Base-by-base conservation (phyloP, 1,140 invertebrate genomes). In the Heliconius nattereri region DNA sequence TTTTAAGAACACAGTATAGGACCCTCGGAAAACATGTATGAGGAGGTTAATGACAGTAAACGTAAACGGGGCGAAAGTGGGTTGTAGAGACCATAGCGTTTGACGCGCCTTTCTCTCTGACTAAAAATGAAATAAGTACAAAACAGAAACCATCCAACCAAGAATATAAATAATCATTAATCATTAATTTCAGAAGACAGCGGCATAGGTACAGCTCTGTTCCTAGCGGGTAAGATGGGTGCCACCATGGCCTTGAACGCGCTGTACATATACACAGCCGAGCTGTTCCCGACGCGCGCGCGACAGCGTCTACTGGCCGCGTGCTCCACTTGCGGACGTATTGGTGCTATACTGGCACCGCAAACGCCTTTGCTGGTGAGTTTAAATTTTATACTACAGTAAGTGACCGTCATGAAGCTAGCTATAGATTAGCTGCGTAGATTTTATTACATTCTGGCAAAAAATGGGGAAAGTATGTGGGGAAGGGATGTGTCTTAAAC, bases 181-280 rank as follows among this genome's bases (percentile, higher is more conserved):
- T n/a, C n/a, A 66, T 2, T 16, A 66, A 26, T 82, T 20, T 0
- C 85, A 87, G 89, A 81, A 26, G 78, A 80, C 40, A 80, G 83
- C 35, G 78, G 40, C 11, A 32, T 76, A 57, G 85, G 86, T 81
- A 90, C 86, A 66, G 88, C 83, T 75, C 85, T 93, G 80, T 93
- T 90, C 85, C 84, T 92, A 79, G 32, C 73, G n/a, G 91, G 90
- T 74, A 91, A 93, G 86, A 82, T 89, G 84, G 91, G 91, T 40
- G 91, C 88, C 23, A 92, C 91, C 7, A 92, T 92, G 91, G 83
- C 91, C 32, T 85, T 93, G 85, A 92, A 92, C 87, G 90, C 89
- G 26, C 90, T 93, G 75, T 93, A 93, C 86, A 90, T 93, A 83
- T 93, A 93, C 84, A 93, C 90, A n/a, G 90, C 91, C 1, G 91